Conservation (phyloP, 2,888 invertebrate species). For the Scaeva pyrastri region DNA sequence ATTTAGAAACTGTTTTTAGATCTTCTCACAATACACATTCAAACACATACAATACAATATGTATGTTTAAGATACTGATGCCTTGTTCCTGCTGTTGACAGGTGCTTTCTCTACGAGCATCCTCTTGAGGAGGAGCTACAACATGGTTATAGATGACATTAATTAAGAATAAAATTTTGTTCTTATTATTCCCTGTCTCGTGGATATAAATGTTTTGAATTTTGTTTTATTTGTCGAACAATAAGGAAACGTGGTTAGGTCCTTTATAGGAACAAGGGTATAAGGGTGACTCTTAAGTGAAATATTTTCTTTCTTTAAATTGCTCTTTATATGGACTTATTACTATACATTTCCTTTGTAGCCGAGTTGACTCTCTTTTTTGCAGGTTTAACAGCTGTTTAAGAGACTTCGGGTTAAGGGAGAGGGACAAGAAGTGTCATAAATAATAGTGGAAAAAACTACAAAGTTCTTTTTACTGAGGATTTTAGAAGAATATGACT, state of each 20-base stretch:
- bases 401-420: no score
- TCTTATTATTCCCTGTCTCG: conserved; percentile 17
- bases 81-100: background rate
- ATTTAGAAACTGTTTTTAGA: background rate
- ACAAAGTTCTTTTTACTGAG: no score
- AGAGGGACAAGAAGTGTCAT: no score
- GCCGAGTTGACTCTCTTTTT: no score
- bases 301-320: no score
- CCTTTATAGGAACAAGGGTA: background rate
- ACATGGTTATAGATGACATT: conserved; percentile 6
- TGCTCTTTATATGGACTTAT: no score
- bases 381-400: no score
- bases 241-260: background rate
- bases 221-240: conserved; percentile 14
- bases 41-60: background rate
- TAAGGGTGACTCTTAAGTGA: no score
- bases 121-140: no score
- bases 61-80: background rate
- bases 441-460: no score
- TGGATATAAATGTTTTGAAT: conserved; percentile 54
- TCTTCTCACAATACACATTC: background rate
- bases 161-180: conserved; percentile 47
- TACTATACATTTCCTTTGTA: no score
- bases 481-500: no score
- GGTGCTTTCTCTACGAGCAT: background rate